Conservation (phyloP, 2,888 invertebrate genomes). For the Falcaria lacertinaria region DNA sequence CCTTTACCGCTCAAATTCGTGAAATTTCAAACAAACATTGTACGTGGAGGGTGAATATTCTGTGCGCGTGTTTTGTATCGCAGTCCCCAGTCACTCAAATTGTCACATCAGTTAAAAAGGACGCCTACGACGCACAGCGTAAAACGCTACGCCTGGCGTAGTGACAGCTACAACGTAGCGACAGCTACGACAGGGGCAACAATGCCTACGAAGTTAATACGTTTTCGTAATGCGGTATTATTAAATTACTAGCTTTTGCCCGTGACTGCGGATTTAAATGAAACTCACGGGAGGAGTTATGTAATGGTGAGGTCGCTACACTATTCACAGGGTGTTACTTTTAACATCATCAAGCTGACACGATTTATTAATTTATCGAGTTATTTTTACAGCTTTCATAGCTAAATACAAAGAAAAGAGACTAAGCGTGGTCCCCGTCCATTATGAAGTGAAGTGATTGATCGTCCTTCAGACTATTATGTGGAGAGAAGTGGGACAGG, state of each 20-base stretch:
- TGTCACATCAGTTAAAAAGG: background rate
- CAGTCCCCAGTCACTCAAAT: background rate
- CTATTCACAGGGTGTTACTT: no score
- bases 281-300: no score
- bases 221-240: background rate
- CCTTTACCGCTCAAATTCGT: no score
- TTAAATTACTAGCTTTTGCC: no score
- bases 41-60: background rate
- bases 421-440: background rate
- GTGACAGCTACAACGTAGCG: background rate
- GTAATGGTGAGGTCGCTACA: no score
- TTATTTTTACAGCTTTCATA: no score
- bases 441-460: slow-evolving; percentile 2
- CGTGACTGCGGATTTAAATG: no score
- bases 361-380: no score
- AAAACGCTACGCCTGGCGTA: background rate
- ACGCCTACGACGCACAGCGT: background rate
- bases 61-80: background rate
- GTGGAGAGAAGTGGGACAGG: background rate
- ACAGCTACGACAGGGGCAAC: background rate
- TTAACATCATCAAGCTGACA: no score
- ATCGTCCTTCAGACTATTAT: slow-evolving; percentile 1
- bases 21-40: background rate
- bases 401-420: background rate
- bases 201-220: slow-evolving; percentile 1